Evolutionary conservation across 2,113 vertebrate species (phyloP), one percentile per base, ranked within the genome.

Genomic region (Perca flavescens): DNA sequence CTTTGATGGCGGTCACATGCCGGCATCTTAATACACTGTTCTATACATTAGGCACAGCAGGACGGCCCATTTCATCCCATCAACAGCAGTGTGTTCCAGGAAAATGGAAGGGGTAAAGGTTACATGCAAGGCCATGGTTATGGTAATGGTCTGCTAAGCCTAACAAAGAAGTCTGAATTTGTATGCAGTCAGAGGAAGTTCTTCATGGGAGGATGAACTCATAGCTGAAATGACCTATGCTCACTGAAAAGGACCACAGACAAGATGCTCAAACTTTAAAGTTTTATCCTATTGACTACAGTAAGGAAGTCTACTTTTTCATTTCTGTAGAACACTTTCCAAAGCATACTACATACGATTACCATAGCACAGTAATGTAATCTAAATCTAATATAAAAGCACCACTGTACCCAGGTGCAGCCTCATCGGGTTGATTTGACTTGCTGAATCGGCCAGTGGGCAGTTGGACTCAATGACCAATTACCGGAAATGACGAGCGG

Each of bases 91-190:
- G 25, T 52, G 40, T 73, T 61, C 66, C 28, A 47, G 49, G 12
- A 43, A 62, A 56, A 54, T 7, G 12, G 21, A 34, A 50, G 4
- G 54, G 49, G 40, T 34, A 66, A 79, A 69, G 71, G 70, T 79
- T 22, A 46, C 25, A 53, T 3, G 0, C 60, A 28, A 66, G 64
- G 56, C 53, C 15, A 14, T 40, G 64, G 57, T 68, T 77, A 56
- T 73, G 78, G 40, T 80, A 74, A 69, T 43, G 64, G 62, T 61
- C 49, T 63, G 84, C 64, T 52, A n/a, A 58, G 66, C 36, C 13
- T 21, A 16, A 49, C 54, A 53, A 28, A 40, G n/a, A 7, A 46
- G 17, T 36, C 16, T 77, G 58, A 77, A 28, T n/a, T 28, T n/a
- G 43, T 25, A 12, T 74, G 70, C 54, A 69, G 49, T 49, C 34